phyloP scores from a whole-genome alignment of 2,888 invertebrate species.

The Dermolepida albohirtum region DNA sequence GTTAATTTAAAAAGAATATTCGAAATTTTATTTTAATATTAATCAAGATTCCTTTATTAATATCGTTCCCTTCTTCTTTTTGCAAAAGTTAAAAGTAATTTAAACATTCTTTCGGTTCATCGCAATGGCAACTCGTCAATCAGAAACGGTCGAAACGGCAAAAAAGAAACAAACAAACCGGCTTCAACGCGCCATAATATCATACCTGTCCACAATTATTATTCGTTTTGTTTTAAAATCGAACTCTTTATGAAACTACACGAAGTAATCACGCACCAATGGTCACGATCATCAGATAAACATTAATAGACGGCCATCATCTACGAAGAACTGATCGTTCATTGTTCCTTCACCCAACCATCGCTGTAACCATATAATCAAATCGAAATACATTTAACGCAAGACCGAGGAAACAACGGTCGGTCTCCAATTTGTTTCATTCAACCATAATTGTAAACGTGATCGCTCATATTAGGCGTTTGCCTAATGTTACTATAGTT shows the following conservation, averaged over 20 bases:
- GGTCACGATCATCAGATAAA: conserved; percentile 32
- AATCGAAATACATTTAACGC: conserved; percentile 31
- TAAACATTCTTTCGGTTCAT: too few relatives aligned
- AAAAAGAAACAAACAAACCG: background rate
- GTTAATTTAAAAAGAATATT: too few relatives aligned
- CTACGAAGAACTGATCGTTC: conserved; percentile 21
- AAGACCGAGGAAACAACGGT: conserved; percentile 34
- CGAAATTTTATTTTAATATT: too few relatives aligned
- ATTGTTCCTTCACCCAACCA: conserved; percentile 16
- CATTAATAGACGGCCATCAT: conserved; percentile 33
- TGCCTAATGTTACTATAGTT: too few relatives aligned
- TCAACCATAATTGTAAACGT: conserved; percentile 46
- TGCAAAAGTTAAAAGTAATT: too few relatives aligned
- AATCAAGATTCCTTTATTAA: too few relatives aligned
- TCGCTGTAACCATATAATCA: conserved; percentile 32
- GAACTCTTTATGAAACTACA: conserved; percentile 23
- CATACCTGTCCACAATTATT: background rate
- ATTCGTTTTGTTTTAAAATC: background rate
- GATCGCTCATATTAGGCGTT: conserved; percentile 25
- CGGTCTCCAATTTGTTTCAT: conserved; percentile 46
- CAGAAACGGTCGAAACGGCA: background rate
- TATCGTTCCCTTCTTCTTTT: too few relatives aligned
- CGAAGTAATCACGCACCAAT: conserved; percentile 11
- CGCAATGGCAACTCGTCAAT: too few relatives aligned
- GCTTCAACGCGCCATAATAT: conserved; percentile 1